Evolutionary conservation across 2,888 invertebrate species (phyloP).

Genomic region (Autographa pulchrina): DNA sequence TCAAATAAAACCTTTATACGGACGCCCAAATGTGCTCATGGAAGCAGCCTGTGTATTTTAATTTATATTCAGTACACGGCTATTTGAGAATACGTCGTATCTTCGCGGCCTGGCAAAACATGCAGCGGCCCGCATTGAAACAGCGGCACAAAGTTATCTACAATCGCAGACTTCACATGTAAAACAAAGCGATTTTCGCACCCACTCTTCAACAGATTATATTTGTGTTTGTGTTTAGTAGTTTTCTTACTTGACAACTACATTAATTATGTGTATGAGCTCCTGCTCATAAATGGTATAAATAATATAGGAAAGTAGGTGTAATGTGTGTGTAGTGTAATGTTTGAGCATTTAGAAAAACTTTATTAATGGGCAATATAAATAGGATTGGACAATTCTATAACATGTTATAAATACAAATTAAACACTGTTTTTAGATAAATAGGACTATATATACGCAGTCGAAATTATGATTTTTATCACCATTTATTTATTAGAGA

Average conservation of each 20-base stretch:
- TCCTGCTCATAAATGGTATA: too few species aligned
- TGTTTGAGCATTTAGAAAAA: too few species aligned
- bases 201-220: slow-evolving; percentile 27
- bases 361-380: too few species aligned
- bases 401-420: too few species aligned
- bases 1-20: slow-evolving; percentile 50
- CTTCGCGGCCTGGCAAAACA: slow-evolving; percentile 45
- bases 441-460: too few species aligned
- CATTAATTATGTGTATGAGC: neutral
- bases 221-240: slow-evolving; percentile 23
- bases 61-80: slow-evolving; percentile 51
- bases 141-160: slow-evolving; percentile 51
- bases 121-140: slow-evolving; percentile 51
- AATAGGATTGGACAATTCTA: too few species aligned
- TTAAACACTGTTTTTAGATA: too few species aligned
- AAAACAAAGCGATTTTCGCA: slow-evolving; percentile 37
- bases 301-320: too few species aligned
- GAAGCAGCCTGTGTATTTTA: slow-evolving; percentile 38
- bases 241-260: slow-evolving; percentile 7
- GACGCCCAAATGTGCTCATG: slow-evolving; percentile 28
- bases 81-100: slow-evolving; percentile 42
- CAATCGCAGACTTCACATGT: slow-evolving; percentile 29
- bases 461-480: too few species aligned
- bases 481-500: neutral
- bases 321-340: too few species aligned